Evolutionary conservation across 2,888 invertebrate genomes (phyloP).

Genomic region (Lysandra bellargus): DNA sequence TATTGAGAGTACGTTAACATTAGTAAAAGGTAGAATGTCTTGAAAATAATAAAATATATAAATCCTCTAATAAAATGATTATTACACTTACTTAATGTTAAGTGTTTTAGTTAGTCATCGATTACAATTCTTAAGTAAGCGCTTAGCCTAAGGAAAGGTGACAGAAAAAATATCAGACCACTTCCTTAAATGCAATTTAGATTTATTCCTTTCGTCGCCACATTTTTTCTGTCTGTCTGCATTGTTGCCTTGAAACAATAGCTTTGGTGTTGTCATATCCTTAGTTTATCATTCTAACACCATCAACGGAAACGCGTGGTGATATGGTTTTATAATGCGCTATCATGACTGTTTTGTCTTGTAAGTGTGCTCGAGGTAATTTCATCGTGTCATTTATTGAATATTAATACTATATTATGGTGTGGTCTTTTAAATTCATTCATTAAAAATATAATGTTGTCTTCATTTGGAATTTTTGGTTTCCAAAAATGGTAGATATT

Average conservation of each 20-base stretch:
- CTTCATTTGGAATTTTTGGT: constrained; percentile 6
- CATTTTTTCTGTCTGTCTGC: constrained; percentile 61
- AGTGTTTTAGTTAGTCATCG: not conserved
- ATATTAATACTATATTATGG: constrained; percentile 13
- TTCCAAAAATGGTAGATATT: not conserved
- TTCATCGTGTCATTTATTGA: constrained; percentile 25
- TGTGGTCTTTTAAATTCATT: constrained; percentile 15
- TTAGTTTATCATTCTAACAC: constrained; percentile 77
- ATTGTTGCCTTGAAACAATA: constrained; percentile 75
- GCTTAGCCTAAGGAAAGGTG: not conserved
- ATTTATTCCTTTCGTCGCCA: constrained; percentile 69
- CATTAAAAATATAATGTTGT: not conserved
- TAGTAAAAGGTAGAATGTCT: not conserved
- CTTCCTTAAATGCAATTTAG: constrained; percentile 66
- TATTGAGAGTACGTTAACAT: not conserved
- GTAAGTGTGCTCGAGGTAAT: constrained; percentile 27
- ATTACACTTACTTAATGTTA: no score
- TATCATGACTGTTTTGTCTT: constrained; percentile 65
- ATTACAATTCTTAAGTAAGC: not conserved
- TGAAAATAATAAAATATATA: not conserved
- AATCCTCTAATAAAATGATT: no score
- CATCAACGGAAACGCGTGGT: constrained; percentile 74
- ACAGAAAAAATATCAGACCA: constrained; percentile 50
- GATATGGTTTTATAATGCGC: constrained; percentile 77
- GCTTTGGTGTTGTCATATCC: constrained; percentile 70